These are phyloP conservation scores for Synergus itoensis DNA, from an alignment of 2,888 invertebrate species.

Conservation along the genomic window DNA sequence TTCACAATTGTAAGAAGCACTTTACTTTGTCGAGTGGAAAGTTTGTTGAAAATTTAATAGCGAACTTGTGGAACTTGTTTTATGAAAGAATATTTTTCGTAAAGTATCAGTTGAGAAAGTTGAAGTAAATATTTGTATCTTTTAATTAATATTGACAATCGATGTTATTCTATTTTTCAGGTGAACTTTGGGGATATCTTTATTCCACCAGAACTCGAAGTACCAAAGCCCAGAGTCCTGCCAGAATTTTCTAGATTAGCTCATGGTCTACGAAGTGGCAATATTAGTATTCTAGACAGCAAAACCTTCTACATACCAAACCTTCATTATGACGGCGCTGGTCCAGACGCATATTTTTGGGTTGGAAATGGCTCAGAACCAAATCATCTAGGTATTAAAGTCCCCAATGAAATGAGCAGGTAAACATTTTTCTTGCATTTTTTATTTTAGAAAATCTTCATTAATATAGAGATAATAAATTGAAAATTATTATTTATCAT, in stretches of 20 bases:
- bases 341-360: conserved; percentile 96
- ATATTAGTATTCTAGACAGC: conserved; percentile 93
- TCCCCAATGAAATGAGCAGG: conserved; percentile 93
- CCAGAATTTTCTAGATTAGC: conserved; percentile 93
- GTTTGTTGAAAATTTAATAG: not conserved
- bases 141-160: conserved; percentile 1
- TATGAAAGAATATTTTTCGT: not conserved
- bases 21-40: not conserved
- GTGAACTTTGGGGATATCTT: conserved; percentile 93
- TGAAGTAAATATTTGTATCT: not conserved
- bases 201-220: conserved; percentile 87
- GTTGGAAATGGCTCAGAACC: conserved; percentile 94
- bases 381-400: conserved; percentile 89
- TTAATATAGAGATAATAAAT: not conserved
- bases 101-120: not conserved
- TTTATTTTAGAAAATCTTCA: not conserved
- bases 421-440: conserved; percentile 61
- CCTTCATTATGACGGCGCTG: conserved; percentile 94
- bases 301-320: conserved; percentile 96
- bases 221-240: conserved; percentile 89
- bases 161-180: conserved; percentile 79
- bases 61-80: not conserved
- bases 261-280: conserved; percentile 93
- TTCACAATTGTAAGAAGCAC: not conserved
- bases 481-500: conserved; percentile 13